Percentiles rank a stretch among this genome's conserved stretches.
These are phyloP conservation scores for Bovichtus variegatus DNA, from an alignment of 2,797 vertebrate genomes.

Conservation along the genomic window DNA sequence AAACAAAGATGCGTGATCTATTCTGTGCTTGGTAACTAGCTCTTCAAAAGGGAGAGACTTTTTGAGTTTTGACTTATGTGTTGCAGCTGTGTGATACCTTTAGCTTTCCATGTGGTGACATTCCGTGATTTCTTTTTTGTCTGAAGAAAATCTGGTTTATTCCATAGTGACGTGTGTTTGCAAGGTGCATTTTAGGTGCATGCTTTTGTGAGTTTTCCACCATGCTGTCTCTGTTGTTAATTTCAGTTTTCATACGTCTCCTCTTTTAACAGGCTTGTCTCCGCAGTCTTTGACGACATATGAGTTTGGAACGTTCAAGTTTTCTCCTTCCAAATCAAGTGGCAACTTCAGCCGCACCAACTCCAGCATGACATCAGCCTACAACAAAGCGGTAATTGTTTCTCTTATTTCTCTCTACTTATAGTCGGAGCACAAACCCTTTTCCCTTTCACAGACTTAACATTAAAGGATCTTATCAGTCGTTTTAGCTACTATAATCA, in stretches of 20 bases:
- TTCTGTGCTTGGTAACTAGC: no score
- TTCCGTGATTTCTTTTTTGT: no score
- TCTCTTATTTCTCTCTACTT: not conserved
- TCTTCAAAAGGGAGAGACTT: no score
- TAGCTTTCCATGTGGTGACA: no score
- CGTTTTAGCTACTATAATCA: not conserved
- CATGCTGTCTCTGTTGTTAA: not conserved
- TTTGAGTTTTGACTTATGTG: no score
- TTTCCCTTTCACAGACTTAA: not conserved
- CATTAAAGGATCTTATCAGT: not conserved
- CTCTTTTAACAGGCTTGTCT: constrained; percentile 51
- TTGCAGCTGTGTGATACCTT: no score
- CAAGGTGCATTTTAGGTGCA: not conserved
- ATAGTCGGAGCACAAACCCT: not conserved
- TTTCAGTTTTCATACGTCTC: not conserved
- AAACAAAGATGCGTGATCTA: no score
- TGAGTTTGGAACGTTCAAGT: constrained; percentile 77
- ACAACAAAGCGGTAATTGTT: constrained; percentile 71
- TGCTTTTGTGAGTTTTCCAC: not conserved
- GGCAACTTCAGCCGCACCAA: constrained; percentile 35
- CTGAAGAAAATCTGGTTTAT: no score
- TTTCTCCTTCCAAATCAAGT: constrained; percentile 66
- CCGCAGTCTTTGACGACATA: not conserved
- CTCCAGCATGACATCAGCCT: constrained; percentile 19
- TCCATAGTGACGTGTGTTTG: not conserved